These are phyloP conservation scores for Paedocypris micromegethes DNA, from an alignment of 2,797 vertebrate genomes.

Conservation along the genomic window DNA sequence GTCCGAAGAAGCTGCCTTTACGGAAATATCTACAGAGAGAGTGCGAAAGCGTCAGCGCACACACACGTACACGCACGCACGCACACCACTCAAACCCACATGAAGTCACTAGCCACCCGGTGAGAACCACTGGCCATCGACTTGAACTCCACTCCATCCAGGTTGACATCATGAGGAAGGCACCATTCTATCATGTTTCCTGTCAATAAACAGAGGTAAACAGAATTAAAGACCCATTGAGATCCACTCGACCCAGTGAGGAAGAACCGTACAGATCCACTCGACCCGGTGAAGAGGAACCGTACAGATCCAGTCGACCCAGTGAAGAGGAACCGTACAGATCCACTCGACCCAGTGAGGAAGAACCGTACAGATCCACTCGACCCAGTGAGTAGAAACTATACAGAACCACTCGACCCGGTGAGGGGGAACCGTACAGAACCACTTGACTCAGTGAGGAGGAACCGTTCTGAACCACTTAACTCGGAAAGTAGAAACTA, in stretches of 20 bases:
- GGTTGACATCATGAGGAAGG: constrained; percentile 89
- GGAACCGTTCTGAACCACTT: too few relatives aligned
- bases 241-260: constrained; percentile 9
- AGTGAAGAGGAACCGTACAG: too few relatives aligned
- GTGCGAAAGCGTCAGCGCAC: background rate
- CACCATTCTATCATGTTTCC: constrained; percentile 98
- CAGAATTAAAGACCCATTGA: background rate
- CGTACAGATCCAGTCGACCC: too few relatives aligned
- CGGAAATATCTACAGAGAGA: constrained; percentile 84
- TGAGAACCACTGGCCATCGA: constrained; percentile 98
- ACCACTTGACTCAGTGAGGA: too few relatives aligned
- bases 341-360: too few relatives aligned
- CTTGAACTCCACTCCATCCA: constrained; percentile 97
- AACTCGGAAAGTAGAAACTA: too few relatives aligned
- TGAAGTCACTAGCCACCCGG: constrained; percentile 92
- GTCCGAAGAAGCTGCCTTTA: constrained; percentile 90
- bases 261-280: background rate
- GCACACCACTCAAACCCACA: constrained; percentile 67
- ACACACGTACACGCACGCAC: background rate
- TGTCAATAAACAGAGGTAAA: constrained; percentile 50
- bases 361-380: too few relatives aligned
- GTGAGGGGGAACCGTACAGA: too few relatives aligned
- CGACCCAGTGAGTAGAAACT: too few relatives aligned
- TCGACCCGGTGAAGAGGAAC: too few relatives aligned
- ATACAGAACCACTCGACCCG: too few relatives aligned